Percentiles rank a stretch among this genome's conserved stretches.
These are phyloP conservation scores for Enoplosus armatus DNA, from an alignment of 2,797 vertebrate genomes.

Conservation along the genomic window DNA sequence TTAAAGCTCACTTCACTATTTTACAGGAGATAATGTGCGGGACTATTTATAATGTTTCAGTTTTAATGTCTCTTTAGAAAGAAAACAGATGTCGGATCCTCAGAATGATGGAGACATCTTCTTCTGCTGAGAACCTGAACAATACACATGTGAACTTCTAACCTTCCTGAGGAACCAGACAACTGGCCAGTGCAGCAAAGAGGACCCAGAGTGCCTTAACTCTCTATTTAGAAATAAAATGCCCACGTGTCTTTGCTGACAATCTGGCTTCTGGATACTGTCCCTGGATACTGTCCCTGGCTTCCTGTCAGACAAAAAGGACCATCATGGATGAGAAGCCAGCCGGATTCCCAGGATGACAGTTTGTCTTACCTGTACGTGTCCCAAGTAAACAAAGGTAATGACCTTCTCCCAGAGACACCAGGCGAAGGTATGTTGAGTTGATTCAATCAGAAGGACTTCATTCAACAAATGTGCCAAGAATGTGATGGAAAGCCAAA, in stretches of 20 bases:
- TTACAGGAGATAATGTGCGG: neutral
- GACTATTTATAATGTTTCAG: neutral
- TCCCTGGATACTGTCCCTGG: neutral
- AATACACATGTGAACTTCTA: neutral
- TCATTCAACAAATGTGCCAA: neutral
- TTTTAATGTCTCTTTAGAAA: constrained; percentile 55
- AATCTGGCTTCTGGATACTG: neutral
- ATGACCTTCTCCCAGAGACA: neutral
- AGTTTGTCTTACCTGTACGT: constrained; percentile 6
- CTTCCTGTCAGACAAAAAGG: neutral
- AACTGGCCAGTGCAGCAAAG: neutral
- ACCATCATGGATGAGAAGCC: neutral
- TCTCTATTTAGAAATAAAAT: neutral
- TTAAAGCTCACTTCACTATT: neutral
- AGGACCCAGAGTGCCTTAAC: neutral
- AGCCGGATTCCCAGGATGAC: neutral
- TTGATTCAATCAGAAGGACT: neutral
- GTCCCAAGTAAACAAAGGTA: neutral
- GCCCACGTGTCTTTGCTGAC: neutral
- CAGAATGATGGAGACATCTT: constrained; percentile 70
- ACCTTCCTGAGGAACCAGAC: constrained; percentile 5
- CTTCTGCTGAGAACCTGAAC: constrained; percentile 67
- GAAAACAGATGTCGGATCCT: constrained; percentile 52
- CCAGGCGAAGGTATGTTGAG: neutral
- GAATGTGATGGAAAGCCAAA: neutral